Percentiles rank a stretch among this genome's conserved stretches.
Conservation (phyloP, 2,113 vertebrate species). For the rabbit (Oryctolagus cuniculus) region DNA sequence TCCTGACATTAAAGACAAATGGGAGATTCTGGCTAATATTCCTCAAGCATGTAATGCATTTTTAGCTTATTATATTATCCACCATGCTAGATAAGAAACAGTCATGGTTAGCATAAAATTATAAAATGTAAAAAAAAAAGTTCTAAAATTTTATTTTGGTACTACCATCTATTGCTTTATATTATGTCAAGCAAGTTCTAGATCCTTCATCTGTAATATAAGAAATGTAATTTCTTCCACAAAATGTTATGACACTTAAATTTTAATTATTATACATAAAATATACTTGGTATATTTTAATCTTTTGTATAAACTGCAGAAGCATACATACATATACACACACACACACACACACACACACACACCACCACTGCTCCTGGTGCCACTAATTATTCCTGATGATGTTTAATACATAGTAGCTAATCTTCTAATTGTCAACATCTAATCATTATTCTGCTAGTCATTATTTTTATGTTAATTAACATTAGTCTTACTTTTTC, state of each 20-base stretch:
- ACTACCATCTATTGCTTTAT: not conserved
- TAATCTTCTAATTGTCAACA: slow-evolving; percentile 42
- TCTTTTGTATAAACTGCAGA: not conserved
- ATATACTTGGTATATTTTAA: slow-evolving; percentile 21
- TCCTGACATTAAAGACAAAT: not conserved
- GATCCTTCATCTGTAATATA: slow-evolving; percentile 2
- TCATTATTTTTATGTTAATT: not conserved
- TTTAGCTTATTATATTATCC: slow-evolving; percentile 11
- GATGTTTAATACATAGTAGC: not conserved
- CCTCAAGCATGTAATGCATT: not conserved
- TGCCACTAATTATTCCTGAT: too few relatives aligned
- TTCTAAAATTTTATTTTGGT: not conserved
- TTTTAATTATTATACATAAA: not conserved
- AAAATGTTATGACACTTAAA: not conserved
- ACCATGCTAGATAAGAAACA: not conserved
- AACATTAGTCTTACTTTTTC: not conserved
- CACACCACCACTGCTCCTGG: not conserved
- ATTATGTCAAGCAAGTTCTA: slow-evolving; percentile 14
- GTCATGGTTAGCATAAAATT: not conserved
- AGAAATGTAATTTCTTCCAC: slow-evolving; percentile 11
- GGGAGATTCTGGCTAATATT: not conserved
- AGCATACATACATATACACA: not conserved
- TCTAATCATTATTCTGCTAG: slow-evolving; percentile 7
- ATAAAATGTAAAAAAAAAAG: not conserved
- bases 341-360: not conserved